Evolutionary conservation across 2,113 vertebrate species (phyloP).

Genomic region (Cryptotis parvus): DNA sequence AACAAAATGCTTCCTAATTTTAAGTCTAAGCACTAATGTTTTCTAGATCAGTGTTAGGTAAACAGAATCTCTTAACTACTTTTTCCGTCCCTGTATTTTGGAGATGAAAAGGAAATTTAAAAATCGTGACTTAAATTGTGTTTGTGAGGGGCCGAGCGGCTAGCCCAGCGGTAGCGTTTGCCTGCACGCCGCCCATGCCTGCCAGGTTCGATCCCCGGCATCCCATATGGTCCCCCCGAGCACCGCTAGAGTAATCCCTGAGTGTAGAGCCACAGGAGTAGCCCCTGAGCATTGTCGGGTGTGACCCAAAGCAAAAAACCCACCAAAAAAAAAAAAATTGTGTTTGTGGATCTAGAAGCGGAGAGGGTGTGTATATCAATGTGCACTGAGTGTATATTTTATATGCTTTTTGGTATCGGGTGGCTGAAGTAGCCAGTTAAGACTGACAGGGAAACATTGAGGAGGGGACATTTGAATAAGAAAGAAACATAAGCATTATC

Average conservation of each 20-base stretch:
- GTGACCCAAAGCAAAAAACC: too few species aligned
- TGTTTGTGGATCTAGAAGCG: neutral
- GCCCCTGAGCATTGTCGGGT: too few species aligned
- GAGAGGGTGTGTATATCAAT: neutral
- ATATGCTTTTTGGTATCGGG: neutral
- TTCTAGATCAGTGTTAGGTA: neutral
- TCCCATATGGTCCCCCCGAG: too few species aligned
- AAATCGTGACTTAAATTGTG: neutral
- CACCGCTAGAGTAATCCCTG: too few species aligned
- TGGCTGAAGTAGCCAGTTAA: neutral
- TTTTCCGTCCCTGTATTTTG: neutral
- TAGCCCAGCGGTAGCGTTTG: too few species aligned
- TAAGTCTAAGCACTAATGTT: neutral
- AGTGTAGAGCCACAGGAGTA: too few species aligned
- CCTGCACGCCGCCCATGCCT: too few species aligned
- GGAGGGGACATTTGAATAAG: neutral
- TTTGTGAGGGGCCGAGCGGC: too few species aligned
- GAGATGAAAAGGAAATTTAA: neutral
- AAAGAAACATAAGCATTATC: neutral
- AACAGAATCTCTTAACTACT: neutral
- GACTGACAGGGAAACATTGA: neutral
- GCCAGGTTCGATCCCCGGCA: too few species aligned
- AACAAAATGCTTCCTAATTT: neutral
- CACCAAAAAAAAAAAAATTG: too few species aligned
- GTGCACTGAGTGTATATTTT: neutral